A percentile compares a stretch with the other conserved stretches of the same genome.
phyloP scores from a whole-genome alignment of 2,797 vertebrate species.

The Channallabes apus region DNA sequence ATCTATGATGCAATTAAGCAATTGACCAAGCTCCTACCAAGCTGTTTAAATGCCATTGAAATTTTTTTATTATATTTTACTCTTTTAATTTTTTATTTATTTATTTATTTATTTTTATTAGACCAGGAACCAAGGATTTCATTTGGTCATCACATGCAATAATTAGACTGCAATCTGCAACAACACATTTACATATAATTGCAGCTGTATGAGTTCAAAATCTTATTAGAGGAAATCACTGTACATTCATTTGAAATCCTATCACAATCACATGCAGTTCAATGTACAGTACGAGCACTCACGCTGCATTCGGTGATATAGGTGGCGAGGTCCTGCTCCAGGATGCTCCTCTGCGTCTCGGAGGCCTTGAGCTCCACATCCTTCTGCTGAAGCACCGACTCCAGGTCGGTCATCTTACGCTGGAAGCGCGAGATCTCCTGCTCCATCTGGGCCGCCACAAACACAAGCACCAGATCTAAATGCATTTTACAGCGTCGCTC shows the following conservation, averaged over 20 bases:
- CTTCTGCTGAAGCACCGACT: slow-evolving; percentile 98
- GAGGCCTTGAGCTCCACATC: slow-evolving; percentile 98
- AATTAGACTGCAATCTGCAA: not conserved
- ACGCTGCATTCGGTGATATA: slow-evolving; percentile 99
- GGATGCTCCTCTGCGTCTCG: slow-evolving; percentile 95
- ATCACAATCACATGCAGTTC: not conserved
- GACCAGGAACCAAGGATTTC: not conserved
- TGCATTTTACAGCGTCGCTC: slow-evolving; percentile 49
- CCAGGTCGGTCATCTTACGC: slow-evolving; percentile 98
- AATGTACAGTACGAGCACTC: slow-evolving; percentile 63
- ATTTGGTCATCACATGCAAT: not conserved
- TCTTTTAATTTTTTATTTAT: too few relatives aligned
- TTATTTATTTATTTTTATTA: not conserved
- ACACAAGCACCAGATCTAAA: slow-evolving; percentile 58
- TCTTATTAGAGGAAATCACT: not conserved
- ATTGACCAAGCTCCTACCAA: not conserved
- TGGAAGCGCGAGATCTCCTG: slow-evolving; percentile 98
- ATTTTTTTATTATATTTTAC: too few relatives aligned
- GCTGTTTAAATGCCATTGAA: not conserved
- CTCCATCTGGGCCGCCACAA: slow-evolving; percentile 85
- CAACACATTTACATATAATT: not conserved
- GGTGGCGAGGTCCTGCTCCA: slow-evolving; percentile 98
- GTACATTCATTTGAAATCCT: not conserved
- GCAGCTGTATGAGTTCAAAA: not conserved
- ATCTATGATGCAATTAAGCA: not conserved